These are phyloP conservation scores for Sceloporus undulatus DNA, from an alignment of 2,113 vertebrate species.

Conservation along the genomic window DNA sequence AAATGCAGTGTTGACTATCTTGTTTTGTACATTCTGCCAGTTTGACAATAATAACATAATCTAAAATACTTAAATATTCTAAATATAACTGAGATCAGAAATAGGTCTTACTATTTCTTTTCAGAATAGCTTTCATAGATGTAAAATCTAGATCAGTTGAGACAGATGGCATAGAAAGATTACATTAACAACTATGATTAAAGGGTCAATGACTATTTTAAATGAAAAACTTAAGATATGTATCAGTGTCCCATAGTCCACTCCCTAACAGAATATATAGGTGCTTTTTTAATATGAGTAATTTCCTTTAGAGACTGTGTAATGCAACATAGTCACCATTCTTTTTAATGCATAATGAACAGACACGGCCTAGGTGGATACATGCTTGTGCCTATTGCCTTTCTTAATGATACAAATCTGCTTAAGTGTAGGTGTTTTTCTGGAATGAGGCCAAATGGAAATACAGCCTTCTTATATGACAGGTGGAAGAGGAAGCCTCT, in stretches of 20 bases:
- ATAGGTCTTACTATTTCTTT: slow-evolving; percentile 49
- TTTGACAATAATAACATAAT: neutral
- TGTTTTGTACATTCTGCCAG: neutral
- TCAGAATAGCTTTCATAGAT: slow-evolving; percentile 44
- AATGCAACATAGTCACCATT: neutral
- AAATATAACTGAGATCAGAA: slow-evolving; percentile 59
- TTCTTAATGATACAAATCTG: neutral
- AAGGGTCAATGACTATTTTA: slow-evolving; percentile 49
- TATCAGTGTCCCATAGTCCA: neutral
- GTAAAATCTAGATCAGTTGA: slow-evolving; percentile 57
- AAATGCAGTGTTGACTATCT: neutral
- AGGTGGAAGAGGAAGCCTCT: neutral
- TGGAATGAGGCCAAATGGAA: neutral
- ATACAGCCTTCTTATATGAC: neutral
- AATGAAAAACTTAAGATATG: neutral
- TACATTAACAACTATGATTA: slow-evolving; percentile 75
- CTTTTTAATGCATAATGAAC: neutral
- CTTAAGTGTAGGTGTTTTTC: neutral
- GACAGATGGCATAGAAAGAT: slow-evolving; percentile 79
- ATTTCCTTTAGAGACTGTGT: neutral
- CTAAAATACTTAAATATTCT: slow-evolving; percentile 15
- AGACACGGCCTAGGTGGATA: neutral
- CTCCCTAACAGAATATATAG: neutral
- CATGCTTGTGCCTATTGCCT: neutral
- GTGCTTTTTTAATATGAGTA: neutral